Conservation (phyloP, 2,113 vertebrate species). For the Pseudorasbora parva region DNA sequence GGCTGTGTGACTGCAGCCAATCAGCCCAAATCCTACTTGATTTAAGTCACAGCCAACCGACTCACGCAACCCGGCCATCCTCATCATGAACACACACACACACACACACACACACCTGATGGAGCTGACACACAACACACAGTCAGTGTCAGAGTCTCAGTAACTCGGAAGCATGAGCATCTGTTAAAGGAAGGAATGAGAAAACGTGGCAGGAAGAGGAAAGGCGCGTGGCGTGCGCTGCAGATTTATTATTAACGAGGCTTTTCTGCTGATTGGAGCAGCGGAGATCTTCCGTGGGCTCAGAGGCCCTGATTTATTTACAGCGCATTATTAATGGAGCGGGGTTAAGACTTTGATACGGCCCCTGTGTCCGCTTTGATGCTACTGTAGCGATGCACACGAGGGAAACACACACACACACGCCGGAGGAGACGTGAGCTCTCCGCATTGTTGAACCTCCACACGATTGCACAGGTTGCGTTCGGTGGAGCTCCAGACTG, state of each 20-base stretch:
- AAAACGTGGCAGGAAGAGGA: neutral
- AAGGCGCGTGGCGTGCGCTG: conserved; percentile 4
- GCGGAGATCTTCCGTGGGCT: conserved; percentile 63
- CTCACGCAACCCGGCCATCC: too few relatives aligned
- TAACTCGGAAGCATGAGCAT: neutral
- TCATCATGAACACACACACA: too few relatives aligned
- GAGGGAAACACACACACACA: conserved; percentile 7
- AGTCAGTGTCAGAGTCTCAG: neutral
- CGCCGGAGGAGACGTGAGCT: conserved; percentile 27
- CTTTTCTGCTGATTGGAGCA: conserved; percentile 58
- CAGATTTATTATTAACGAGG: conserved; percentile 58
- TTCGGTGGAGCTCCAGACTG: neutral
- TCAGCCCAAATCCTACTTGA: neutral
- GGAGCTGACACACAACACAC: neutral
- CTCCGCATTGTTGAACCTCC: conserved; percentile 39
- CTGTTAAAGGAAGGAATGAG: neutral
- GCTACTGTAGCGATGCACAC: conserved; percentile 52
- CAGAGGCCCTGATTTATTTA: conserved; percentile 76
- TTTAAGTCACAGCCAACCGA: neutral
- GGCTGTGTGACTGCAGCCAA: neutral
- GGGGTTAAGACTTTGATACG: conserved; percentile 79
- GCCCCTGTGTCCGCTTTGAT: conserved; percentile 70
- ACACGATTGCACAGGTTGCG: conserved; percentile 37
- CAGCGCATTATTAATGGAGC: conserved; percentile 76
- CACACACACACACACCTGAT: too few relatives aligned